Base-by-base conservation (phyloP, 2,113 vertebrate genomes). In the Nesoenas mayeri region DNA sequence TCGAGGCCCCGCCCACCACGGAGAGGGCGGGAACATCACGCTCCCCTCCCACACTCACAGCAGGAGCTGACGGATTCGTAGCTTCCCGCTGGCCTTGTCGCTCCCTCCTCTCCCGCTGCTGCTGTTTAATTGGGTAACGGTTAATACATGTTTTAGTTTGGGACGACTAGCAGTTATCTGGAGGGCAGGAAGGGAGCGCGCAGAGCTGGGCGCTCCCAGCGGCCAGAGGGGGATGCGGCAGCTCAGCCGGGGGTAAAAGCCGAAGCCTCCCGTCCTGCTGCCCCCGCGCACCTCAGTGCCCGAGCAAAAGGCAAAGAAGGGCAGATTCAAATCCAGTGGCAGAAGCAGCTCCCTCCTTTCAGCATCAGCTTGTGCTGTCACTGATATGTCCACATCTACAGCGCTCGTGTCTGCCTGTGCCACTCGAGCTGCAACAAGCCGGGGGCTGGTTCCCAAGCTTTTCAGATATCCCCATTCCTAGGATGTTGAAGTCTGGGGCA, bases 361-460 rank as follows among this genome's bases (percentile, higher is more conserved):
- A 53, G 50, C 14, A 8, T 8, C 24, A 36, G 10, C 69, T 50
- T 12, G 26, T 53, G 7, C 6, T 4, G 8, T 44, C 32, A 28
- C 4, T 3, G 9, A 60, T 44, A 10, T 9, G 50, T 21, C 34
- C 24, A 2, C 15, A 4, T 18, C n/a, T 36, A 8, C 34, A 0
- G 0, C 28, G 38, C 2, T 28, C 25, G 0, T 2, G 8, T 15
- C 48, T 1, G 3, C 4, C 53, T 32, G 1, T 7, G 29, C 26
- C 10, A 5, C 7, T 28, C 53, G 38, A 79, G 16, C 26, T 67
- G 42, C 48, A 47, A 6, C 28, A 31, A 31, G 21, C 38, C 42
- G 15, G 54, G 10, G 20, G 21, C 32, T 29, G 24, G 4, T 64
- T 64, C 77, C 38, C 48, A 8, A 12, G 34, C 25, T 81, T 73